Evolutionary conservation across 2,888 invertebrate genomes (phyloP).

Genomic region (Clistopyga incitator): DNA sequence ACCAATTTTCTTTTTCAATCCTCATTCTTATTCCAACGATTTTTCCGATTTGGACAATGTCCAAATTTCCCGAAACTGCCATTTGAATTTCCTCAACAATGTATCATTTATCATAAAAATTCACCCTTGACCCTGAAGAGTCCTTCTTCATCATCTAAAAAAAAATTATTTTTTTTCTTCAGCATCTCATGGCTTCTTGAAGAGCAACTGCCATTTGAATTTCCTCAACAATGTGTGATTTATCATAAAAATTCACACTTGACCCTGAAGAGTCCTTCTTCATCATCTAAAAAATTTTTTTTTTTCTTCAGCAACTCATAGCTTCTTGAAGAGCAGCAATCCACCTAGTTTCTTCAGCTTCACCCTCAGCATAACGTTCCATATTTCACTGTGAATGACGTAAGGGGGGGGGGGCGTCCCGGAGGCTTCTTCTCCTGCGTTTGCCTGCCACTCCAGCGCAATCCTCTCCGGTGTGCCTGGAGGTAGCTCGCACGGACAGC

Average conservation of each 20-base stretch:
- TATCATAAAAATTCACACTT: too few relatives aligned
- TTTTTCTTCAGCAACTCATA: conserved; percentile 31
- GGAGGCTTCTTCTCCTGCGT: conserved; percentile 52
- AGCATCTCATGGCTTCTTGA: too few relatives aligned
- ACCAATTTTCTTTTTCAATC: neutral
- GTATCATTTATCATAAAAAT: neutral
- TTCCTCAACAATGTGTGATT: too few relatives aligned
- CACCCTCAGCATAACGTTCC: conserved; percentile 63
- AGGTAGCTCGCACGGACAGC: conserved; percentile 69
- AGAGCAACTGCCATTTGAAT: too few relatives aligned
- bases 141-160: too few relatives aligned
- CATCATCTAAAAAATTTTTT: neutral
- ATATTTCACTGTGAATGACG: conserved; percentile 71
- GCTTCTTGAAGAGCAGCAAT: conserved; percentile 42
- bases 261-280: too few relatives aligned
- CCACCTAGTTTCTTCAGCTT: conserved; percentile 66
- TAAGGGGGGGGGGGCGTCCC: conserved; percentile 49
- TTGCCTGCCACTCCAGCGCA: conserved; percentile 56
- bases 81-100: neutral
- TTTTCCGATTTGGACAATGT: neutral
- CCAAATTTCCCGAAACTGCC: neutral
- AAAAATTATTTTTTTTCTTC: too few relatives aligned
- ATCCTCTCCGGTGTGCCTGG: conserved; percentile 47
- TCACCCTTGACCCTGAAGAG: too few relatives aligned
- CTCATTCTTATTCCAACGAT: too few relatives aligned